These are phyloP conservation scores for Apodemus agrarius DNA, from an alignment of 2,797 vertebrate genomes.

Conservation along the genomic window DNA sequence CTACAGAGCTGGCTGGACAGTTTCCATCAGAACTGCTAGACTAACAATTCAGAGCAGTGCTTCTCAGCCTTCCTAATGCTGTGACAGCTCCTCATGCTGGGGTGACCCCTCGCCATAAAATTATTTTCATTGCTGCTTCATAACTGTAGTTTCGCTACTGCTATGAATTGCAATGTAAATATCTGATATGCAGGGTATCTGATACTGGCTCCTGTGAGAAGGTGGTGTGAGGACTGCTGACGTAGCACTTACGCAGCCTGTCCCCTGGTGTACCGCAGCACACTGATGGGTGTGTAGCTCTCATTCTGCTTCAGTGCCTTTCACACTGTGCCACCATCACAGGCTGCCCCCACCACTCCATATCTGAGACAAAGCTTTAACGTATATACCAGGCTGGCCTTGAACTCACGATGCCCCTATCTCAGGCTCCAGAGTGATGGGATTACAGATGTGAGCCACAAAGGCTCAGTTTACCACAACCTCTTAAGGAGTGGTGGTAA, in stretches of 20 bases:
- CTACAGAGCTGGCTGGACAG: constrained; percentile 63
- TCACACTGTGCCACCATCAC: not conserved
- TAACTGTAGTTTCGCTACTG: not conserved
- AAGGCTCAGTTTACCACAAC: not conserved
- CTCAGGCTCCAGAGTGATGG: not conserved
- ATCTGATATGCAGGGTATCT: not conserved
- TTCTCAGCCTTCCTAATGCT: not conserved
- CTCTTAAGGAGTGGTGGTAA: not conserved
- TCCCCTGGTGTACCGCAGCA: not conserved
- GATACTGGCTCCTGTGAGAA: not conserved
- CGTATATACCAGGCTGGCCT: not conserved
- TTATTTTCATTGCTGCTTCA: not conserved
- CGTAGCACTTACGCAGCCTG: not conserved
- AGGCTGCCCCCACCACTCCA: not conserved
- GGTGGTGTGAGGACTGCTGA: not conserved
- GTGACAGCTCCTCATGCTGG: not conserved
- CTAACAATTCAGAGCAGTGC: not conserved
- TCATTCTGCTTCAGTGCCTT: not conserved
- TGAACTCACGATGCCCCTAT: not conserved
- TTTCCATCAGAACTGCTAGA: constrained; percentile 75
- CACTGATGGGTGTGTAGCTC: not conserved
- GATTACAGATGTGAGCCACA: not conserved
- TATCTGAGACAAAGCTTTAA: not conserved
- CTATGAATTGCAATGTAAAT: not conserved
- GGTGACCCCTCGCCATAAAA: not conserved